Percentiles rank a stretch among this genome's conserved stretches.
Conservation (phyloP, 2,888 invertebrate species). For the Drosophila paramelanica region DNA sequence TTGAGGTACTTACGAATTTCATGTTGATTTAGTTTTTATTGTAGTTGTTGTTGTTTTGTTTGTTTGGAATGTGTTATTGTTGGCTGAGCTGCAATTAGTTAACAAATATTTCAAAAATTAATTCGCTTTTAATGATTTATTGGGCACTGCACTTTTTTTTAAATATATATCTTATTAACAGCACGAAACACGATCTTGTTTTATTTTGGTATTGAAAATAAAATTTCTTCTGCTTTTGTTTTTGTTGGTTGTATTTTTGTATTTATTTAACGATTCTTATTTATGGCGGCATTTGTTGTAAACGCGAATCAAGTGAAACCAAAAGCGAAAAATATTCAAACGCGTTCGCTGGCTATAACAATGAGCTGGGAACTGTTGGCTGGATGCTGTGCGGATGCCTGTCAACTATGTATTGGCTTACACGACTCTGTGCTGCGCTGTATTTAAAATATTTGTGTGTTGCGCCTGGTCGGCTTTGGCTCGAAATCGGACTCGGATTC, state of each 20-base stretch:
- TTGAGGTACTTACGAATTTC: slow-evolving; percentile 74
- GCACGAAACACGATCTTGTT: slow-evolving; percentile 31
- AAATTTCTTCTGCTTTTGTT: slow-evolving; percentile 11
- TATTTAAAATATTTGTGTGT: slow-evolving; percentile 33
- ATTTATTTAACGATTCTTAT: slow-evolving; percentile 9
- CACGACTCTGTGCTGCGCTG: slow-evolving; percentile 53
- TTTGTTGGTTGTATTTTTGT: not conserved
- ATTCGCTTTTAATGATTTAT: slow-evolving; percentile 47
- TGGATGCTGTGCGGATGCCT: slow-evolving; percentile 42
- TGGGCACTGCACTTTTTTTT: slow-evolving; percentile 54
- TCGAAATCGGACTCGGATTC: slow-evolving; percentile 23
- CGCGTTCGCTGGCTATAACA: slow-evolving; percentile 21
- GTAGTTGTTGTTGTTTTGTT: slow-evolving; percentile 12
- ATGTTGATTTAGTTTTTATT: slow-evolving; percentile 59
- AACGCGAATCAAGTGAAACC: slow-evolving; percentile 45
- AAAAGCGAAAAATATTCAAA: slow-evolving; percentile 37
- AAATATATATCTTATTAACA: not conserved
- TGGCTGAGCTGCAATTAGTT: slow-evolving; percentile 72
- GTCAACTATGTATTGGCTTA: slow-evolving; percentile 51
- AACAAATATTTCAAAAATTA: slow-evolving; percentile 72
- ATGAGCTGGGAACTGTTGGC: slow-evolving; percentile 43
- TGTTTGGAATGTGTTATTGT: slow-evolving; percentile 12
- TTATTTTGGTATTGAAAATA: slow-evolving; percentile 11
- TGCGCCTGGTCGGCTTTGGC: slow-evolving; percentile 27
- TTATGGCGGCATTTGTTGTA: slow-evolving; percentile 14